A percentile compares a stretch with the other conserved stretches of the same genome.
Evolutionary conservation across 1,140 invertebrate species (phyloP).

Genomic region (Macrobrachium nipponense): DNA sequence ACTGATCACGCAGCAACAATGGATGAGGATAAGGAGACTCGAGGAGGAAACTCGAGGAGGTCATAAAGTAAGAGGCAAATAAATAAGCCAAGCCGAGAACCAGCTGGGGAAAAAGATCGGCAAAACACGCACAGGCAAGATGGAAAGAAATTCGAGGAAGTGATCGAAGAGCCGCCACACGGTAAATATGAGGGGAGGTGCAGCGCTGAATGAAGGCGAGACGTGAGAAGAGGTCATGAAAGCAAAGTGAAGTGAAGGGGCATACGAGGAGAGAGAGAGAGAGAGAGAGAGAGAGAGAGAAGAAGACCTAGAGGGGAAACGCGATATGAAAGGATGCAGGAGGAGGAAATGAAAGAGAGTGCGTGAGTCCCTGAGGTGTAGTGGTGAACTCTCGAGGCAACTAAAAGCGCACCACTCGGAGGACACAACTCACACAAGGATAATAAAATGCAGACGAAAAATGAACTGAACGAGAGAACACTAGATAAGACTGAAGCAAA

Average conservation of each 20-base stretch:
- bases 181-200: not conserved
- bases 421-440: not conserved
- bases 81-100: no score
- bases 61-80: no score
- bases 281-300: not conserved
- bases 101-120: no score
- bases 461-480: not conserved
- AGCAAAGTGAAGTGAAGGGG: not conserved
- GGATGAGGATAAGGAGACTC: not conserved
- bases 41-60: not conserved
- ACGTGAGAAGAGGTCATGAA: not conserved
- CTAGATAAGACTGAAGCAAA: not conserved
- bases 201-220: not conserved
- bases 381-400: no score
- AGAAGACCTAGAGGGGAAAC: not conserved
- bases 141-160: not conserved
- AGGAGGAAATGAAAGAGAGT: not conserved
- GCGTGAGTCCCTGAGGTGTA: not conserved
- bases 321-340: not conserved
- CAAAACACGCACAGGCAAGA: no score
- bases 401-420: not conserved
- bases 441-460: no score
- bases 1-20: not conserved
- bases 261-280: not conserved
- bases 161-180: not conserved